These are phyloP conservation scores for Bombus pyrosoma DNA, from an alignment of 1,140 invertebrate genomes.

Conservation along the genomic window DNA sequence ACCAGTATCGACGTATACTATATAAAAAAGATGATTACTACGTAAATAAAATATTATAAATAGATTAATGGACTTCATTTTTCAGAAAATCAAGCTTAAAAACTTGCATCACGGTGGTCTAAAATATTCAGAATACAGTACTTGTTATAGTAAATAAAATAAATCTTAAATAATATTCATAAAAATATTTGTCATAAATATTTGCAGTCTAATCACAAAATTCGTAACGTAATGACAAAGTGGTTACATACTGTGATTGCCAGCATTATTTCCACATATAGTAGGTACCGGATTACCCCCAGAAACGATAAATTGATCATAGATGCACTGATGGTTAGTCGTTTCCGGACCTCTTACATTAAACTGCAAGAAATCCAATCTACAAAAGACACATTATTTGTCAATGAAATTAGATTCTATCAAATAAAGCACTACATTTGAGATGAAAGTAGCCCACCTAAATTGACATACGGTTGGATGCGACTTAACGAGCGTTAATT, in stretches of 20 bases:
- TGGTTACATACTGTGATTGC: conserved; percentile 89
- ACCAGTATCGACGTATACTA: conserved; percentile 93
- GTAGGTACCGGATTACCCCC: conserved; percentile 90
- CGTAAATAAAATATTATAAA: background rate
- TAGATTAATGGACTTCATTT: background rate
- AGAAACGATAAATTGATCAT: conserved; percentile 92
- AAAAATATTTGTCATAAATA: too few species aligned
- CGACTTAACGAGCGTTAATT: conserved; percentile 90
- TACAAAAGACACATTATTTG: conserved; percentile 72
- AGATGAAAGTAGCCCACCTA: conserved; percentile 82
- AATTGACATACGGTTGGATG: conserved; percentile 91
- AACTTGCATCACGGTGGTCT: too few species aligned
- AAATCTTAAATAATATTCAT: too few species aligned
- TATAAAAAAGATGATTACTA: background rate
- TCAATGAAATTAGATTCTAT: background rate
- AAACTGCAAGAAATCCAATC: conserved; percentile 91
- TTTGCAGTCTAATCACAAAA: too few species aligned
- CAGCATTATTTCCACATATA: conserved; percentile 92
- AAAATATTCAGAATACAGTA: too few species aligned
- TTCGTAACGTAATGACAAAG: background rate
- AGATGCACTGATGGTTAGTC: conserved; percentile 90
- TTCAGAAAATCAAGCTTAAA: too few species aligned
- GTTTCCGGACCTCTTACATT: conserved; percentile 88
- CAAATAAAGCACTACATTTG: too few species aligned
- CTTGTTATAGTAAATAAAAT: too few species aligned